A percentile compares a stretch with the other conserved stretches of the same genome.
phyloP scores from a whole-genome alignment of 2,888 invertebrate genomes.

The Phaonia tiefii region DNA sequence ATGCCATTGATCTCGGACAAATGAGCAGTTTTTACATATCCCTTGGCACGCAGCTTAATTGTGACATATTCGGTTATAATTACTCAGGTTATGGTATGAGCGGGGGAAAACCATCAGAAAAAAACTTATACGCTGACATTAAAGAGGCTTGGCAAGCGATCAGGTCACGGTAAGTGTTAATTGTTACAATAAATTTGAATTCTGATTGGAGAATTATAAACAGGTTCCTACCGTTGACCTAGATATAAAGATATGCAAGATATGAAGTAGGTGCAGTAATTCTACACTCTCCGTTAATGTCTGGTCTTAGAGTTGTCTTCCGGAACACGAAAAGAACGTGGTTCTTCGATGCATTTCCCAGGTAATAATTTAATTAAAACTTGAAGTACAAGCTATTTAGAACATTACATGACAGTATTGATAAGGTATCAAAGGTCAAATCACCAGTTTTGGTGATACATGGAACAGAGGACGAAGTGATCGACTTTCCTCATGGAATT shows the following conservation, averaged over 20 bases:
- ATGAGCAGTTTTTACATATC: conserved; percentile 99
- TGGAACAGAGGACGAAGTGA: conserved; percentile 99
- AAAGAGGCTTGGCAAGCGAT: conserved; percentile 98
- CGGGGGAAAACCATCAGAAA: conserved; percentile 97
- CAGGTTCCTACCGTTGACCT: conserved; percentile 97
- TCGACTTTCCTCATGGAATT: conserved; percentile 98
- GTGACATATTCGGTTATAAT: conserved; percentile 98
- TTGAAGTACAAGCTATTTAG: neutral
- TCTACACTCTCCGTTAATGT: conserved; percentile 98
- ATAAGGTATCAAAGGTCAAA: conserved; percentile 98
- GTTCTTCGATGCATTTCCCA: conserved; percentile 99
- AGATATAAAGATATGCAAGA: conserved; percentile 91
- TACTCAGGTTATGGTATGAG: conserved; percentile 97
- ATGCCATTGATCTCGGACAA: conserved; percentile 98
- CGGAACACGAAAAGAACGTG: conserved; percentile 98
- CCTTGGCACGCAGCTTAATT: conserved; percentile 96
- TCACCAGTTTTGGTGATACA: conserved; percentile 99
- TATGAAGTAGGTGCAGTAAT: conserved; percentile 97
- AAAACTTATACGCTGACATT: conserved; percentile 99
- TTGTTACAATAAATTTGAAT: neutral
- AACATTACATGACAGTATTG: conserved; percentile 88
- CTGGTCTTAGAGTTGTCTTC: conserved; percentile 98
- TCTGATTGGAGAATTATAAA: conserved; percentile 14
- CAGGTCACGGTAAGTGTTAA: conserved; percentile 86
- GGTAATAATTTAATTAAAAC: conserved; percentile 82